Base-by-base conservation (phyloP, 1,140 invertebrate species). In the Prorops nasuta region DNA sequence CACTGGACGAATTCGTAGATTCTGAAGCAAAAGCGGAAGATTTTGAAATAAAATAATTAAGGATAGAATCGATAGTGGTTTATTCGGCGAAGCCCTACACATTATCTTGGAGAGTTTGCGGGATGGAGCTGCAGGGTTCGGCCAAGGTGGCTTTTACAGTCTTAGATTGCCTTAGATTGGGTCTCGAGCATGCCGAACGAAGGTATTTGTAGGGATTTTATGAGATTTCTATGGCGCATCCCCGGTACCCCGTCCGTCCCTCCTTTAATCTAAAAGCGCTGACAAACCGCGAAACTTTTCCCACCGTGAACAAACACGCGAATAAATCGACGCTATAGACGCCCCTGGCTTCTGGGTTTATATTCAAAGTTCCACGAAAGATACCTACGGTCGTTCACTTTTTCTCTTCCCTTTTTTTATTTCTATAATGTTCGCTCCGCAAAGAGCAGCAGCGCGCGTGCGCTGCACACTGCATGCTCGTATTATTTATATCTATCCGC, bases 241-340 rank as follows among this genome's bases (percentile, higher is more conserved):
- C 31, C n/a, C 20, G 17, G 28, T 18, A 34, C 21, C 42, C 51
- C 53, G 53, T 58, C 43, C 43, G 37, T 36, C 36, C 48, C 47
- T 18, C 51, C 66, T 58, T 67, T 71, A 68, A 71, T 70, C 69
- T 71, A 67, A 72, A 72, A 74, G 66, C 68, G 71, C 70, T 72
- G 71, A 74, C 71, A 74, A 74, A 72, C 69, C 71, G 58, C 70
- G 62, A 72, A 74, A 74, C 67, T 73, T 73, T 72, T 67, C 63
- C 63, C 60, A 60, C 63, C 55, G 61, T 63, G 72, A 74, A 72
- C 72, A 73, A 74, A 74, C 72, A 74, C 67, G 66, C 63, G 69
- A 74, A 74, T 74, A 74, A 74, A 74, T 74, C 70, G 71, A 72
- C 70, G 64, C 43, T 16, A 31, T 45, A 44, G 45, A 32, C 54